Evolutionary conservation across 2,888 invertebrate genomes (phyloP).

Genomic region (Choreutis nemorana): DNA sequence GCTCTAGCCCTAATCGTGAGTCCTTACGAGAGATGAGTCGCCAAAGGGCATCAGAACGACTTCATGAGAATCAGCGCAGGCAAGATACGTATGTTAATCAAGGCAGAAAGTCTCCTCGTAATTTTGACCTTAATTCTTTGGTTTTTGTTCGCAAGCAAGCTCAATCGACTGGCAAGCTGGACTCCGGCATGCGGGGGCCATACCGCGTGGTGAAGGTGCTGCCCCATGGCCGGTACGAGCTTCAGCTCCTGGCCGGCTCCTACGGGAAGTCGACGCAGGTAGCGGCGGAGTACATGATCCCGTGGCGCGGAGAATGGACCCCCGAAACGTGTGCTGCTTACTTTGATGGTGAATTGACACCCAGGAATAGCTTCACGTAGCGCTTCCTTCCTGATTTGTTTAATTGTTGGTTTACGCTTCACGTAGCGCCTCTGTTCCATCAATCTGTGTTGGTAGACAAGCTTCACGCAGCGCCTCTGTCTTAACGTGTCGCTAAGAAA

Average conservation of each 20-base stretch:
- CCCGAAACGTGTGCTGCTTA: too few relatives aligned
- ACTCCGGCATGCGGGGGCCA: constrained; percentile 10
- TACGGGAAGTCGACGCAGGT: too few relatives aligned
- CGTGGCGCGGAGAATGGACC: too few relatives aligned
- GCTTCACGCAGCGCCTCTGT: too few relatives aligned
- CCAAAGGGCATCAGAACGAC: background rate
- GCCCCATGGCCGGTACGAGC: constrained; percentile 7
- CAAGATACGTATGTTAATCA: constrained; percentile 7
- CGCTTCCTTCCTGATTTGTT: too few relatives aligned
- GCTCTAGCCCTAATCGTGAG: constrained; percentile 6
- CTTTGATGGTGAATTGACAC: too few relatives aligned
- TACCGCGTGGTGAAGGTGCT: constrained; percentile 5
- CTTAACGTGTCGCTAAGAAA: too few relatives aligned
- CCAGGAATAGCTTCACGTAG: too few relatives aligned
- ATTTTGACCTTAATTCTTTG: background rate
- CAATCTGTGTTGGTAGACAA: too few relatives aligned
- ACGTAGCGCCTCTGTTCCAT: too few relatives aligned
- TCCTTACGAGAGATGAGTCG: constrained; percentile 6
- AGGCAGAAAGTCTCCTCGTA: constrained; percentile 1
- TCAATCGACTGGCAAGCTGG: constrained; percentile 8
- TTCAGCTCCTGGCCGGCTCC: constrained; percentile 6
- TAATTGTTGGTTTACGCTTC: too few relatives aligned
- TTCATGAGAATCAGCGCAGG: constrained; percentile 4
- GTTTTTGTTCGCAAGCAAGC: constrained; percentile 6
- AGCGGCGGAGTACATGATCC: too few relatives aligned